Evolutionary conservation across 2,113 vertebrate genomes (phyloP).

Genomic region (Centropus unirufus): DNA sequence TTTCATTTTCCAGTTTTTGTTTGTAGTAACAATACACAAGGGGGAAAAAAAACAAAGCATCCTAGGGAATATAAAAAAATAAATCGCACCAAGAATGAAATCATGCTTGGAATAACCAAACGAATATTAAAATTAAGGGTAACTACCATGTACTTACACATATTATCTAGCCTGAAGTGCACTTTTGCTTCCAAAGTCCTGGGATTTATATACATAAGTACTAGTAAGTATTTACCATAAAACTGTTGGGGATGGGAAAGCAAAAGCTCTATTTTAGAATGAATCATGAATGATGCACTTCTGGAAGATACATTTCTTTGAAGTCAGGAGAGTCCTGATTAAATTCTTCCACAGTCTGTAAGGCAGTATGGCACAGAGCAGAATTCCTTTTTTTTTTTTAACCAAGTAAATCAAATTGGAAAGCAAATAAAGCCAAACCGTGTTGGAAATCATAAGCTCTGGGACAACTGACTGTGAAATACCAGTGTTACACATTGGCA

Average conservation of each 20-base stretch:
- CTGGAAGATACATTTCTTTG: neutral
- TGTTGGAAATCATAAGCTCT: neutral
- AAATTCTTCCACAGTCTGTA: neutral
- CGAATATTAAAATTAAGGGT: neutral
- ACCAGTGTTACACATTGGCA: neutral
- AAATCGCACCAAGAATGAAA: neutral
- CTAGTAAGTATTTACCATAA: neutral
- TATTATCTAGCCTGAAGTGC: neutral
- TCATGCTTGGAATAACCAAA: neutral
- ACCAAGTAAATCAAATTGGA: neutral
- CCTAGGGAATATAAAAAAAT: neutral
- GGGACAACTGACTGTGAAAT: neutral
- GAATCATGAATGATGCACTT: neutral
- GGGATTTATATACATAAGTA: neutral
- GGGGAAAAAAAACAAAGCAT: neutral
- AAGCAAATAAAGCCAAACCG: neutral
- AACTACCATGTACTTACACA: neutral
- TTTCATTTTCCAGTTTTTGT: neutral
- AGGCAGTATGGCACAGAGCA: neutral
- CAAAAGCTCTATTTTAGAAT: neutral
- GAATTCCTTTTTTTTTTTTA: neutral
- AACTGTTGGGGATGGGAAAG: neutral
- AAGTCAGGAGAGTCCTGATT: neutral
- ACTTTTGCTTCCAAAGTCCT: neutral
- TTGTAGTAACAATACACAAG: neutral